These are phyloP conservation scores for Gymnoscopelus braueri DNA, from an alignment of 2,797 vertebrate species.

Conservation along the genomic window DNA sequence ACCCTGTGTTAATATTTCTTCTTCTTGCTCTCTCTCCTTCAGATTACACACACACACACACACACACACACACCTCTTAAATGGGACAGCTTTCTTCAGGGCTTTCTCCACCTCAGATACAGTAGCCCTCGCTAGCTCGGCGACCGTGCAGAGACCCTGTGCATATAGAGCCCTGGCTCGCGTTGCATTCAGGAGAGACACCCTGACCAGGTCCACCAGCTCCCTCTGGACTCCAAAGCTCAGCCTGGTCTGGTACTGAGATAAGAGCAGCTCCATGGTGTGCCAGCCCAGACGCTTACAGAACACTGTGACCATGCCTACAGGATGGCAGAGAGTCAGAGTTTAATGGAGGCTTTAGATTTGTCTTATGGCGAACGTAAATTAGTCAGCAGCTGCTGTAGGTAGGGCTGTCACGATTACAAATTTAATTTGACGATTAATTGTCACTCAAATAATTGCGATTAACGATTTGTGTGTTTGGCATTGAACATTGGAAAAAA, in stretches of 20 bases:
- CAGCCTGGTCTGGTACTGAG: conserved; percentile 95
- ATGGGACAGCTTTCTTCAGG: conserved; percentile 90
- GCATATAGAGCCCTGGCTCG: conserved; percentile 88
- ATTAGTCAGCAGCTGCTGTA: not conserved
- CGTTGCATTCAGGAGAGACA: conserved; percentile 91
- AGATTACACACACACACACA: conserved; percentile 60
- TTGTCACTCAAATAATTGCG: too few relatives aligned
- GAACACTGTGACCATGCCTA: conserved; percentile 97
- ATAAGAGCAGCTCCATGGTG: conserved; percentile 94
- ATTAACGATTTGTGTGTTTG: too few relatives aligned
- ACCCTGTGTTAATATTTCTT: conserved; percentile 1
- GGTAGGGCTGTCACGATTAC: too few relatives aligned
- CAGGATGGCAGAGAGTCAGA: not conserved
- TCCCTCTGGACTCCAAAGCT: conserved; percentile 97
- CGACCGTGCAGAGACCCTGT: conserved; percentile 89
- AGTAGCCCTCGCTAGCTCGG: conserved; percentile 88
- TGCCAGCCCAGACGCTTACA: conserved; percentile 95
- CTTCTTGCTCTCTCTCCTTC: not conserved
- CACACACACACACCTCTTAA: conserved; percentile 87
- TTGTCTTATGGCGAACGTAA: not conserved
- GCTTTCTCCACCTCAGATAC: conserved; percentile 85
- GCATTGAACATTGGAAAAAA: too few relatives aligned
- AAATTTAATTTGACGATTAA: too few relatives aligned
- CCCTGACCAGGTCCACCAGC: conserved; percentile 92
- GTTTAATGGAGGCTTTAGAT: not conserved